phyloP scores from a whole-genome alignment of 2,113 vertebrate genomes.

The Piprites chloris region DNA sequence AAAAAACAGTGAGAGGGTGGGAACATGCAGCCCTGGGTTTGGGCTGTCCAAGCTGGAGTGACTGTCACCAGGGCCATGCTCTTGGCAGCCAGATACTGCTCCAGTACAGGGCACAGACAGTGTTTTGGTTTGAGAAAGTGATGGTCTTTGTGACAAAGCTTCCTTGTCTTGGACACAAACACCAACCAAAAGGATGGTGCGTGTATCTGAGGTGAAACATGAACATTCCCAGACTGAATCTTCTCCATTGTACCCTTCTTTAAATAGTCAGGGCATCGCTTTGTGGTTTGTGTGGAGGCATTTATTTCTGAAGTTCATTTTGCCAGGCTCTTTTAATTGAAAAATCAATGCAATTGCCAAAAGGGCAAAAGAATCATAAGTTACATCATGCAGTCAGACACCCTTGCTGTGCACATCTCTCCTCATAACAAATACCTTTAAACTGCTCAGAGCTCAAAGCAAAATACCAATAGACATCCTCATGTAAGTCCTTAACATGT shows the following conservation, averaged over 20 bases:
- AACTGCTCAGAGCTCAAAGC: neutral
- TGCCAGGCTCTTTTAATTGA: neutral
- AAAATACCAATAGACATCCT: neutral
- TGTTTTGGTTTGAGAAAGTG: neutral
- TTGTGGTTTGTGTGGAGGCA: neutral
- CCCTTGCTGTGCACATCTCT: neutral
- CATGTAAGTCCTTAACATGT: neutral
- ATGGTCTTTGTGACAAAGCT: neutral
- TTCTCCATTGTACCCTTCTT: neutral
- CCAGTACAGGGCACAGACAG: neutral
- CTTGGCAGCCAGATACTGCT: neutral
- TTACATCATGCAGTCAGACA: neutral
- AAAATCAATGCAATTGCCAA: neutral
- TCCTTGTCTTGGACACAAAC: neutral
- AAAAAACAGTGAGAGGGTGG: neutral
- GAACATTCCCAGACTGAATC: neutral
- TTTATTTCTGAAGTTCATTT: neutral
- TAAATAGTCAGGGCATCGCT: neutral
- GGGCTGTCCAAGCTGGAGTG: neutral
- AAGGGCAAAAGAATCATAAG: neutral
- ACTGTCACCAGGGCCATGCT: neutral
- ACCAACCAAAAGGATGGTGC: neutral
- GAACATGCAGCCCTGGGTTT: neutral
- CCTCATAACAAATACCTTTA: neutral
- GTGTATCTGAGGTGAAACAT: neutral